Base-by-base conservation (phyloP, 2,888 invertebrate genomes). In the Pyrgus malvae region DNA sequence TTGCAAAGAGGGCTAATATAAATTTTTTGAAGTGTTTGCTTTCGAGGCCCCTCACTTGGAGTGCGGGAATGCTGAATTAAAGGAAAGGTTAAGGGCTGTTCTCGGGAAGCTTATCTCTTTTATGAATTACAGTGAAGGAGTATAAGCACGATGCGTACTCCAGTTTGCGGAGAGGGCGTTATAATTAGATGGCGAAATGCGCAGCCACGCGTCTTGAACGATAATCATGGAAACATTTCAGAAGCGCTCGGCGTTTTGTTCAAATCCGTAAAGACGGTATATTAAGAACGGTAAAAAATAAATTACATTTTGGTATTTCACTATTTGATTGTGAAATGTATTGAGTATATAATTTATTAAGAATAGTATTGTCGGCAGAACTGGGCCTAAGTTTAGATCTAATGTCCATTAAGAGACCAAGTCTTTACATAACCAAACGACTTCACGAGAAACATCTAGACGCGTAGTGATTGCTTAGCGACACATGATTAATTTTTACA, bases 171-270 rank as follows among this genome's bases (percentile, higher is more conserved):
- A 56, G 54, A 59, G 58, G 64, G 80, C 75, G 78, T 74, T 78
- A 82, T 88, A 88, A 89, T 89, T 86, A 87, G 84, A 78, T 74
- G 73, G 76, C 75, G 80, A 82, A 84, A 89, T 89, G 88, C 88
- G 80, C 78, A 76, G 78, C 79, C 88, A 88, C 85, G 87, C 79
- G 77, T 74, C 79, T 74, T 67, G 66, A 68, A 74, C 73, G 73
- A 72, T 76, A 76, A 77, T 76, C 70, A 72, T 63, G 55, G 77
- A 69, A 61, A 59, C 61, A 76, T 74, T 71, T 64, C 62, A 74
- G 46, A 67, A 67, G 69, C 69, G 61, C 44, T 29, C n/a, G 55
- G 61, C 61, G 51, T 38, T 27, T 38, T 51, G 57, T 48, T 53
- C 42, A 50, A 29, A 59, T 31, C n/a, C 3, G 3, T 12, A 57